Conservation (phyloP, 1,140 invertebrate species). For the Tribolium castaneum region DNA sequence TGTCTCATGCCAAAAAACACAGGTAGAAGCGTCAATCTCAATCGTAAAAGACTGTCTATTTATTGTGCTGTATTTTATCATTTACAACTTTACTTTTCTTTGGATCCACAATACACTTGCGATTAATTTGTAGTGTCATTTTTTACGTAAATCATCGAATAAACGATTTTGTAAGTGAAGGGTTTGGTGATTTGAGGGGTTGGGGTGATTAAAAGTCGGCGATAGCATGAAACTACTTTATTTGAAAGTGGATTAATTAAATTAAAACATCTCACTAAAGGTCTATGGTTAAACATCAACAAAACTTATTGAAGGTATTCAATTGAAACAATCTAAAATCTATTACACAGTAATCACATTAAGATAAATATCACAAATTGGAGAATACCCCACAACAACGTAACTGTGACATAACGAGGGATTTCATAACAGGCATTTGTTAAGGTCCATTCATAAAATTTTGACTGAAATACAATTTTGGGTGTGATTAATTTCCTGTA, state of each 20-base stretch:
- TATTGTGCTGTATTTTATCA: slow-evolving; percentile 24
- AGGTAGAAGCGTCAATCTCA: slow-evolving; percentile 19
- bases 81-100: slow-evolving; percentile 25
- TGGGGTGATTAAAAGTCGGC: not conserved
- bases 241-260: slow-evolving; percentile 61
- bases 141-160: not conserved
- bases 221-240: slow-evolving; percentile 58
- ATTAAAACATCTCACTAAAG: slow-evolving; percentile 63
- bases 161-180: not conserved
- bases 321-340: slow-evolving; percentile 63
- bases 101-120: slow-evolving; percentile 12
- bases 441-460: not conserved
- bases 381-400: slow-evolving; percentile 58
- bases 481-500: not conserved
- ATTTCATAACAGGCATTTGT: slow-evolving; percentile 55
- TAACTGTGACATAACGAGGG: slow-evolving; percentile 54
- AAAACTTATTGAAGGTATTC: slow-evolving; percentile 62
- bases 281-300: slow-evolving; percentile 64
- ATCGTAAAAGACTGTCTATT: slow-evolving; percentile 26
- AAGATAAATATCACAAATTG: slow-evolving; percentile 63
- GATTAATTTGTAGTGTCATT: slow-evolving; percentile 3
- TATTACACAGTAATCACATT: slow-evolving; percentile 63
- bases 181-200: not conserved
- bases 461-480: slow-evolving; percentile 4
- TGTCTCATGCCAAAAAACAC: slow-evolving; percentile 72